phyloP scores from a whole-genome alignment of 2,113 vertebrate species.

The Bufo gargarizans region DNA sequence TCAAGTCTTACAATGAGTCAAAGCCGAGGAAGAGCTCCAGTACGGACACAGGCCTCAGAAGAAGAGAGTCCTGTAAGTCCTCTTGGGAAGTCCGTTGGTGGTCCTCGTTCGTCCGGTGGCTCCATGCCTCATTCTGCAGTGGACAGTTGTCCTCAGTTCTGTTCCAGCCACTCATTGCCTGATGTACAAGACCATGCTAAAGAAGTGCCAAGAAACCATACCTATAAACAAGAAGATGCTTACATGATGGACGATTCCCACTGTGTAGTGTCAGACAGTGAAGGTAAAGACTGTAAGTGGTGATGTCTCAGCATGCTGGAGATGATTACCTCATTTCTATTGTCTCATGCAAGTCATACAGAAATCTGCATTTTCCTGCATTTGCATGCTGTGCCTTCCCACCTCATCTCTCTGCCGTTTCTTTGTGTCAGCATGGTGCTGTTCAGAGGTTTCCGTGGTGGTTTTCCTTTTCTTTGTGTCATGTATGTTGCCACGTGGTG shows the following conservation, averaged over 20 bases:
- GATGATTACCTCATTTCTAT: conserved; percentile 34
- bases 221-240: conserved; percentile 94
- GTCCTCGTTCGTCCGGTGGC: conserved; percentile 76
- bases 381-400: conserved; percentile 74
- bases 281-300: conserved; percentile 93
- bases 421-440: conserved; percentile 64
- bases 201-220: conserved; percentile 91
- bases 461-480: conserved; percentile 63
- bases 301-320: conserved; percentile 76
- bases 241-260: conserved; percentile 97
- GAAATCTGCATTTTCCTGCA: conserved; percentile 66
- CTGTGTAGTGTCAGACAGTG: conserved; percentile 98
- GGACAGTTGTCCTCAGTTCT: conserved; percentile 91
- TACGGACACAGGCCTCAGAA: conserved; percentile 91
- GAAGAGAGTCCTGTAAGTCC: conserved; percentile 96
- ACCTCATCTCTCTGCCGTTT: conserved; percentile 65
- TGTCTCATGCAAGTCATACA: conserved; percentile 60
- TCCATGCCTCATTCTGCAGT: conserved; percentile 73
- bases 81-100: conserved; percentile 83
- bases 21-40: conserved; percentile 82
- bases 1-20: conserved; percentile 77
- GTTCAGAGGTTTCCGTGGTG: conserved; percentile 47
- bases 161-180: conserved; percentile 97
- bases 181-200: conserved; percentile 97
- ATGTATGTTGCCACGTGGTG: conserved; percentile 61